Conservation (phyloP, 2,113 vertebrate genomes). For the Benitochromis conjunctus region DNA sequence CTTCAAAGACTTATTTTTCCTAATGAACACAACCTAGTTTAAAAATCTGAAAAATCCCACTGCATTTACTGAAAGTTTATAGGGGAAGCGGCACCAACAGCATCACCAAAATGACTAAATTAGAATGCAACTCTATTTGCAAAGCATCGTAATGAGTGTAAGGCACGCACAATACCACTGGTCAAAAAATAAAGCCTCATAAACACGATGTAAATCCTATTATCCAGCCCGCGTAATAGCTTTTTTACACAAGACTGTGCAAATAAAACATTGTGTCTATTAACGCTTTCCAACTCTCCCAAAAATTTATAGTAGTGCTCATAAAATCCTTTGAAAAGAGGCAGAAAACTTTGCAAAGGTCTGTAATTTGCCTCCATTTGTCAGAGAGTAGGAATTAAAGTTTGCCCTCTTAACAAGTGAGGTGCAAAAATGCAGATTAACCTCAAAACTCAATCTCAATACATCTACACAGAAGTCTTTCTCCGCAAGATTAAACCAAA, state of each 20-base stretch:
- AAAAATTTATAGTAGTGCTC: neutral
- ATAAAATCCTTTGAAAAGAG: neutral
- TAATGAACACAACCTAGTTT: neutral
- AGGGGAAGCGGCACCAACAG: neutral
- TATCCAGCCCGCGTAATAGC: neutral
- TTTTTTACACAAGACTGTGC: neutral
- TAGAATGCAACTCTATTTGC: neutral
- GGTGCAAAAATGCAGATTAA: neutral
- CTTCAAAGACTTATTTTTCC: neutral
- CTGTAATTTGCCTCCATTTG: neutral
- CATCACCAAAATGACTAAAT: neutral
- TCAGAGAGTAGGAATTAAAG: neutral
- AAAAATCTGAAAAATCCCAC: neutral
- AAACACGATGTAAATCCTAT: constrained; percentile 1
- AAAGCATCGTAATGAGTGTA: neutral
- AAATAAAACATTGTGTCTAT: neutral
- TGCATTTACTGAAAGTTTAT: neutral
- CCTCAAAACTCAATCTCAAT: neutral
- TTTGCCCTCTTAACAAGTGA: neutral
- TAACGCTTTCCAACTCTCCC: neutral
- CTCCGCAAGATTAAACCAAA: constrained; percentile 17
- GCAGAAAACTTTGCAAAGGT: neutral
- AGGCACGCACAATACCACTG: neutral
- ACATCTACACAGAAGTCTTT: constrained; percentile 6
- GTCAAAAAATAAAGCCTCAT: constrained; percentile 1